A percentile compares a stretch with the other conserved stretches of the same genome.
These are phyloP conservation scores for Sinosuthora webbiana DNA, from an alignment of 2,113 vertebrate species.

Conservation along the genomic window DNA sequence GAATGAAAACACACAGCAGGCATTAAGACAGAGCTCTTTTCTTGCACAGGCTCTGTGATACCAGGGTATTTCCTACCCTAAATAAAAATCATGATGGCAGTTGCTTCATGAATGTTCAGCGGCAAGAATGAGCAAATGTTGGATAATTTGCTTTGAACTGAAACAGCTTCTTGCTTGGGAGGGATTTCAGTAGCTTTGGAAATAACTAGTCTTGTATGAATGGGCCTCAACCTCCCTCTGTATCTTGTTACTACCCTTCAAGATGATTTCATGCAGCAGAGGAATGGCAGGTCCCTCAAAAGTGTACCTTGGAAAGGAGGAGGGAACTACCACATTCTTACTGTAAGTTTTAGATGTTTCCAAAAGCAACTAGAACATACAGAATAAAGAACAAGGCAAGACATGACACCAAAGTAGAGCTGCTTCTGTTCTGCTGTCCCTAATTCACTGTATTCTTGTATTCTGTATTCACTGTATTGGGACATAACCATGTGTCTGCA, in stretches of 20 bases:
- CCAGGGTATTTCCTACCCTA: neutral
- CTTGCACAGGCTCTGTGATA: neutral
- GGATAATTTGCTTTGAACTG: neutral
- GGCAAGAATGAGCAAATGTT: neutral
- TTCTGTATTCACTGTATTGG: neutral
- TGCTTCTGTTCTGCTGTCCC: neutral
- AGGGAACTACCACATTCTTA: neutral
- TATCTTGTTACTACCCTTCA: neutral
- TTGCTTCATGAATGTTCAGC: neutral
- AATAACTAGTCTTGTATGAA: neutral
- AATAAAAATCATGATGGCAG: neutral
- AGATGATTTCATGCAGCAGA: neutral
- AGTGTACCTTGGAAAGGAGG: neutral
- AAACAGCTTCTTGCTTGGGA: neutral
- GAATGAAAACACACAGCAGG: neutral
- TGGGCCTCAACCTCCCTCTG: neutral
- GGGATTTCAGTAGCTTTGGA: neutral
- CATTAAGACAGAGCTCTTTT: neutral
- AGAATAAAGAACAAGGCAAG: neutral
- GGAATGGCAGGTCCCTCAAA: neutral
- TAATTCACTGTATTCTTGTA: constrained; percentile 19
- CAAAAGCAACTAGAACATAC: neutral
- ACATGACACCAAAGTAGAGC: neutral
- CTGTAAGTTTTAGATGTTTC: neutral
- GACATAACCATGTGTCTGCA: neutral